Evolutionary conservation across 2,113 vertebrate genomes (phyloP).

Genomic region (Agelaius tricolor): DNA sequence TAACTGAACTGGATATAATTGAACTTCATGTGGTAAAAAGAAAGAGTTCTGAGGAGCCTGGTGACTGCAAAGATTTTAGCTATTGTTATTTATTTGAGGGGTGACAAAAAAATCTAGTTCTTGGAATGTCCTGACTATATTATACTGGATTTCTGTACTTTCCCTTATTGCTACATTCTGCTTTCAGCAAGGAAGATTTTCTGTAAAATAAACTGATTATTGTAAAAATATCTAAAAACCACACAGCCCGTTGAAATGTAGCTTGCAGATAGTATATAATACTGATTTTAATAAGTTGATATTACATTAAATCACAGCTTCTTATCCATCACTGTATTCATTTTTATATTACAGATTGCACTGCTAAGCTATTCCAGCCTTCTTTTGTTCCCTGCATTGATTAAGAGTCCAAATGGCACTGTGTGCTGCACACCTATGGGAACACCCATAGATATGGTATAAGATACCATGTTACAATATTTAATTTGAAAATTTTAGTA

Average conservation of each 20-base stretch:
- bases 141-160: conserved; percentile 15
- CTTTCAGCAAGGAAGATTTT: conserved; percentile 45
- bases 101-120: background rate
- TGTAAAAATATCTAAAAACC: conserved; percentile 57
- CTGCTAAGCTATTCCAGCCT: background rate
- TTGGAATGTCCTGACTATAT: conserved; percentile 10
- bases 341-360: conserved; percentile 45
- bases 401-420: background rate
- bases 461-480: background rate
- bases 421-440: background rate
- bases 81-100: background rate
- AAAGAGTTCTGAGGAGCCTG: background rate
- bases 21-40: conserved; percentile 38
- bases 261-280: conserved; percentile 40
- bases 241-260: conserved; percentile 65
- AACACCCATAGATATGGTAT: background rate
- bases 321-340: conserved; percentile 32
- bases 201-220: conserved; percentile 58
- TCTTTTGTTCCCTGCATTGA: background rate
- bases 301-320: conserved; percentile 54
- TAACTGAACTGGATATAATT: conserved; percentile 36
- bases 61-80: background rate
- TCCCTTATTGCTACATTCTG: conserved; percentile 33
- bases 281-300: conserved; percentile 63
- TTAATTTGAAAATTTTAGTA: background rate